These are phyloP conservation scores for Ophiodon elongatus DNA, from an alignment of 2,113 vertebrate species.

Conservation along the genomic window DNA sequence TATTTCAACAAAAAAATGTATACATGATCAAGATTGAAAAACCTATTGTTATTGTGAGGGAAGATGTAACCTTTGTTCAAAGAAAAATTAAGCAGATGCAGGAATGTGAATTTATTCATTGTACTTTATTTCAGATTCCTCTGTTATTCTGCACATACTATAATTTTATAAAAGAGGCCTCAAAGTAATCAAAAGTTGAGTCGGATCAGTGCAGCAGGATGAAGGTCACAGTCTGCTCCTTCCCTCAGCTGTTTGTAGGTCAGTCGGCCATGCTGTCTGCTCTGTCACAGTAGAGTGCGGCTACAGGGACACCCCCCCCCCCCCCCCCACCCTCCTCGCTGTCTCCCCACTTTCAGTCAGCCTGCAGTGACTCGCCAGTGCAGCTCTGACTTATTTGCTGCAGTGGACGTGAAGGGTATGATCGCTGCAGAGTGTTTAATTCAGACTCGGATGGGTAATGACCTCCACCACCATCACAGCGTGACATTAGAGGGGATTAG, in stretches of 20 bases:
- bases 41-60: background rate
- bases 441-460: constrained; percentile 22
- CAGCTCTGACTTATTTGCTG: constrained; percentile 9
- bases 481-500: constrained; percentile 50
- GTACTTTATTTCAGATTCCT: background rate
- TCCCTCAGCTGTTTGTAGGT: constrained; percentile 75
- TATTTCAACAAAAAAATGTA: constrained; percentile 28
- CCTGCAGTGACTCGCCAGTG: constrained; percentile 29
- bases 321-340: background rate
- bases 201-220: constrained; percentile 46
- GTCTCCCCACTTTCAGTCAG: constrained; percentile 16
- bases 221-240: constrained; percentile 70
- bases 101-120: background rate
- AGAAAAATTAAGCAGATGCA: background rate
- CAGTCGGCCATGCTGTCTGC: constrained; percentile 80
- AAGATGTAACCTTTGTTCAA: background rate
- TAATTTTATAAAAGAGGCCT: no score
- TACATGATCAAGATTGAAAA: background rate
- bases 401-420: background rate
- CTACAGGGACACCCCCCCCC: constrained; percentile 49
- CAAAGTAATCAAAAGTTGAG: constrained; percentile 23
- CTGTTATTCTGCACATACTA: background rate
- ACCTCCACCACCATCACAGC: constrained; percentile 58
- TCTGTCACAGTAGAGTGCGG: constrained; percentile 28
- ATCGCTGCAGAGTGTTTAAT: background rate